Percentiles rank a stretch among this genome's conserved stretches.
phyloP scores from a whole-genome alignment of 2,888 invertebrate species.

The Trichogramma evanescens region DNA sequence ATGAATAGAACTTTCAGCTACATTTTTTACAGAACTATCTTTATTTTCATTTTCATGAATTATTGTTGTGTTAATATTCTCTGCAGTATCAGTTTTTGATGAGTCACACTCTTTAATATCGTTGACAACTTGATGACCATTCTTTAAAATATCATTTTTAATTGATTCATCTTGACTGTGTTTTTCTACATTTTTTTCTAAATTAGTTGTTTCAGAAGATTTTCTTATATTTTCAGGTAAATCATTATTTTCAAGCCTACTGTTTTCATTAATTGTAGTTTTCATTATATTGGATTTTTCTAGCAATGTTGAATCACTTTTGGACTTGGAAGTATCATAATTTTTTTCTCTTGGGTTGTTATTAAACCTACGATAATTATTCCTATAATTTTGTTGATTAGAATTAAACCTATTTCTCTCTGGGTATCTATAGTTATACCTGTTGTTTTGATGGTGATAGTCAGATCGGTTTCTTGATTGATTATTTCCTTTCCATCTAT shows the following conservation, averaged over 20 bases:
- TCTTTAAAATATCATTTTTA: background rate
- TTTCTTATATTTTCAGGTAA: no score
- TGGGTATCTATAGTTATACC: slow-evolving; percentile 16
- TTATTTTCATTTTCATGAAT: slow-evolving; percentile 1
- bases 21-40: background rate
- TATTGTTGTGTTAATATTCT: slow-evolving; percentile 1
- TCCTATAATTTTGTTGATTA: slow-evolving; percentile 11
- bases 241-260: no score
- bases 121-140: no score
- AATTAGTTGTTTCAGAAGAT: background rate
- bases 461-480: slow-evolving; percentile 7
- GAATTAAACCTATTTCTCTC: slow-evolving; percentile 17
- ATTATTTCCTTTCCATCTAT: slow-evolving; percentile 18
- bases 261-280: no score
- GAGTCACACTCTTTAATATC: slow-evolving; percentile 1
- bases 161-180: background rate
- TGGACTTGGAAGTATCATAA: background rate
- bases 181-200: slow-evolving; percentile 6
- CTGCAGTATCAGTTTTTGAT: background rate
- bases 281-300: slow-evolving; percentile 5
- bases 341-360: slow-evolving; percentile 6
- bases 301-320: background rate
- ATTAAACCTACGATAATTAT: slow-evolving; percentile 10
- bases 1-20: background rate
- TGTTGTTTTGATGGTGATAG: slow-evolving; percentile 12